Evolutionary conservation across 2,113 vertebrate genomes (phyloP).

Genomic region (Mesitornis unicolor): DNA sequence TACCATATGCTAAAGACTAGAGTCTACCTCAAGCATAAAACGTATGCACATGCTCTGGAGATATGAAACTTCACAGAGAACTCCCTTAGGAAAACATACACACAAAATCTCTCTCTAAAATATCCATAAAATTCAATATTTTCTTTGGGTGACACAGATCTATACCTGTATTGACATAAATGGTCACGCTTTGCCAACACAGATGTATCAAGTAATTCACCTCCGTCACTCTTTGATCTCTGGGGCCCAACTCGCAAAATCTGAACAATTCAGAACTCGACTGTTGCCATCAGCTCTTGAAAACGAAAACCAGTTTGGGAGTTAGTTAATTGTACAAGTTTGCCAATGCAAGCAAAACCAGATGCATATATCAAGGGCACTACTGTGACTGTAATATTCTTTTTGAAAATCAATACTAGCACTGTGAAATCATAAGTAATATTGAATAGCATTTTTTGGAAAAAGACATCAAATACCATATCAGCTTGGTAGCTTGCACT

Average conservation of each 20-base stretch:
- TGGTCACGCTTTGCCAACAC: slow-evolving; percentile 64
- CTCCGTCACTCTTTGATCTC: slow-evolving; percentile 58
- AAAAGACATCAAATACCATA: slow-evolving; percentile 5
- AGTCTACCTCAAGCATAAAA: slow-evolving; percentile 51
- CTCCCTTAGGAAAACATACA: slow-evolving; percentile 16
- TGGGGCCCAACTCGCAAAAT: slow-evolving; percentile 57
- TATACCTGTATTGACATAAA: slow-evolving; percentile 66
- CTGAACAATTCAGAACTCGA: slow-evolving; percentile 27
- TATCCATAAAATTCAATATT: slow-evolving; percentile 66
- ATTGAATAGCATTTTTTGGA: background rate
- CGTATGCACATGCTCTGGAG: background rate
- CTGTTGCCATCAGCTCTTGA: slow-evolving; percentile 42
- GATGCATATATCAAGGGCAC: slow-evolving; percentile 20
- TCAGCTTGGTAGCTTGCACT: background rate
- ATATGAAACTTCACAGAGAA: background rate
- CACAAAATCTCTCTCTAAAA: slow-evolving; percentile 49
- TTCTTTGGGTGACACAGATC: slow-evolving; percentile 67
- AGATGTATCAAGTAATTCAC: slow-evolving; percentile 64
- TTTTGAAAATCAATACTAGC: slow-evolving; percentile 8
- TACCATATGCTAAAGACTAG: slow-evolving; percentile 33
- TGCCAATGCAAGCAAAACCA: slow-evolving; percentile 15
- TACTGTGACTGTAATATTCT: background rate
- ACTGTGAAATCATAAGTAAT: slow-evolving; percentile 9
- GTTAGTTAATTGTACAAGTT: slow-evolving; percentile 16
- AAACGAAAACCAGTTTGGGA: slow-evolving; percentile 49